Conservation (phyloP, 2,888 invertebrate species). For the Endotricha flammealis region DNA sequence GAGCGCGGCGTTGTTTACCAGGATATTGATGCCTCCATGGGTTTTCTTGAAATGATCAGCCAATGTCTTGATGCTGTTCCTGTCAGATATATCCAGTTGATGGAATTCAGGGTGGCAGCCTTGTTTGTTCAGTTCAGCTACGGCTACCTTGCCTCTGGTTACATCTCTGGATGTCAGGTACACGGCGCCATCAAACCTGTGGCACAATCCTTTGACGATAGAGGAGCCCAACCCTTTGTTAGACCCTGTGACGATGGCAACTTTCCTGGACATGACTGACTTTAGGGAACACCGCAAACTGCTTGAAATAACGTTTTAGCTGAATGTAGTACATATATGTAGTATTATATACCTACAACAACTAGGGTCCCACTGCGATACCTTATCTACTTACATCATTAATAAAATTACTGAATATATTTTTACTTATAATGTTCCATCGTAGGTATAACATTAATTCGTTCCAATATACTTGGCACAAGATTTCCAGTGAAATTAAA, state of each 20-base stretch:
- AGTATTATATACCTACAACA: too few relatives aligned
- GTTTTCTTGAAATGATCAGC: slow-evolving; percentile 73
- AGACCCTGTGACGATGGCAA: slow-evolving; percentile 71
- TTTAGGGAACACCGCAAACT: too few relatives aligned
- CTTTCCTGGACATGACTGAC: slow-evolving; percentile 24
- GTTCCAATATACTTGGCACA: too few relatives aligned
- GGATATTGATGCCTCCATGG: slow-evolving; percentile 83
- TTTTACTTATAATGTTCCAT: too few relatives aligned
- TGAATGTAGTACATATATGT: too few relatives aligned
- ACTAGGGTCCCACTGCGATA: too few relatives aligned
- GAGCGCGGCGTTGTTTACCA: slow-evolving; percentile 84
- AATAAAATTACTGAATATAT: too few relatives aligned
- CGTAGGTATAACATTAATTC: too few relatives aligned
- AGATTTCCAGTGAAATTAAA: too few relatives aligned
- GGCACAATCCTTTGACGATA: slow-evolving; percentile 76
- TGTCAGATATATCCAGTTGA: slow-evolving; percentile 81
- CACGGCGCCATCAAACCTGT: slow-evolving; percentile 79
- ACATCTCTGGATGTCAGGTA: slow-evolving; percentile 81
- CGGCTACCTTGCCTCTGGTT: slow-evolving; percentile 68
- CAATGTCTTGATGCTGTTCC: slow-evolving; percentile 76
- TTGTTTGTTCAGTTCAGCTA: slow-evolving; percentile 59
- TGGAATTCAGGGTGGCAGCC: slow-evolving; percentile 75
- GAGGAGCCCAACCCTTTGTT: slow-evolving; percentile 82
- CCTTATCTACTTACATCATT: too few relatives aligned
- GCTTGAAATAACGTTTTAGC: too few relatives aligned